A percentile compares a stretch with the other conserved stretches of the same genome.
These are phyloP conservation scores for Hydrotaea cyrtoneurina DNA, from an alignment of 2,888 invertebrate genomes.

Conservation along the genomic window DNA sequence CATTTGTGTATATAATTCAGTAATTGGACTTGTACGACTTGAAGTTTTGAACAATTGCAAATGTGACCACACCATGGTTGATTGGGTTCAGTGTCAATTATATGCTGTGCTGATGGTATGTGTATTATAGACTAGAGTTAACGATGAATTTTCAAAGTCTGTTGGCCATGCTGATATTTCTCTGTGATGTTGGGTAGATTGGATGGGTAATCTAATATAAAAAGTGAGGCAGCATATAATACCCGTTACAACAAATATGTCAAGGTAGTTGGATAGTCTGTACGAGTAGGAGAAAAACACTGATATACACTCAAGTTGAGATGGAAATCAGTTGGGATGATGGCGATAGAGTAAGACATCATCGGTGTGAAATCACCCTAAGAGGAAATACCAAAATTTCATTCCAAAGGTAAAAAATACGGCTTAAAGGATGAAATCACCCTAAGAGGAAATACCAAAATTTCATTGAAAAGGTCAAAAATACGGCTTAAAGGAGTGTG, in stretches of 20 bases:
- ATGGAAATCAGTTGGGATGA: neutral
- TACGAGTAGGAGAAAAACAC: neutral
- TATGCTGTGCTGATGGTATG: too few relatives aligned
- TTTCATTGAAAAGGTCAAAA: neutral
- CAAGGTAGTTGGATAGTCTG: slow-evolving; percentile 44
- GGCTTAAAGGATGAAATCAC: too few relatives aligned
- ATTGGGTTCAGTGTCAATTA: too few relatives aligned
- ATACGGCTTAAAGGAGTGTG: neutral
- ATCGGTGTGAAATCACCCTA: neutral
- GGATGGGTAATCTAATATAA: neutral
- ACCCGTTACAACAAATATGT: slow-evolving; percentile 42
- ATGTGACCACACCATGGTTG: too few relatives aligned
- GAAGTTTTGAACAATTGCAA: neutral
- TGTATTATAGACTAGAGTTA: neutral
- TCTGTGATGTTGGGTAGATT: neutral
- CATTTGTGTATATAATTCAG: too few relatives aligned
- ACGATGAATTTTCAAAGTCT: neutral
- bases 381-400: neutral
- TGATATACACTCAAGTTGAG: neutral
- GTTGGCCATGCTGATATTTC: too few relatives aligned
- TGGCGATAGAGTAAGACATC: neutral
- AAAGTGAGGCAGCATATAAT: neutral
- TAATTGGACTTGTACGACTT: too few relatives aligned
- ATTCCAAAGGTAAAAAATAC: neutral
- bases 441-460: neutral